Conservation (phyloP, 2,888 invertebrate species). For the Dicyrtomina minuta region DNA sequence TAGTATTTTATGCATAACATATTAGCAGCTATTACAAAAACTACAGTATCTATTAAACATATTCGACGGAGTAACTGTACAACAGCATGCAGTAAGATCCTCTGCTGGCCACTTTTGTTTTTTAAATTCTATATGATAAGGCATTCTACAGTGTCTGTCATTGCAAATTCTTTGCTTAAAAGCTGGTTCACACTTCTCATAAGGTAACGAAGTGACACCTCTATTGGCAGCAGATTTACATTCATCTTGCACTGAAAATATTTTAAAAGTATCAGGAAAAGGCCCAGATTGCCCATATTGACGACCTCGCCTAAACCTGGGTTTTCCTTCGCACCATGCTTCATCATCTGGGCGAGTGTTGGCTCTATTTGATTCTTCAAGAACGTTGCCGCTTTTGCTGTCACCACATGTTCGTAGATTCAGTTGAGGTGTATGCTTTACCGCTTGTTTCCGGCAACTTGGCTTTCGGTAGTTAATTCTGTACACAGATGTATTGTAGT, state of each 20-base stretch:
- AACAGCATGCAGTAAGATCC: background rate
- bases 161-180: slow-evolving; percentile 3
- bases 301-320: slow-evolving; percentile 20
- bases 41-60: slow-evolving; percentile 25
- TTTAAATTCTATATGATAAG: background rate
- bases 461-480: background rate
- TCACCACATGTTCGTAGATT: no score
- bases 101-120: background rate
- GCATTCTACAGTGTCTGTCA: slow-evolving; percentile 19
- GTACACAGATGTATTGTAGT: slow-evolving; percentile 23
- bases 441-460: no score
- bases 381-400: no score
- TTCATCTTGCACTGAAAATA: slow-evolving; percentile 17
- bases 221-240: background rate
- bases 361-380: no score
- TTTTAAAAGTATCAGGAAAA: slow-evolving; percentile 6
- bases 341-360: background rate
- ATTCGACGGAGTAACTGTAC: background rate
- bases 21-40: slow-evolving; percentile 7
- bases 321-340: slow-evolving; percentile 19
- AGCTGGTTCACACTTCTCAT: slow-evolving; percentile 5
- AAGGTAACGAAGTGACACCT: no score
- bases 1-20: background rate
- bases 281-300: slow-evolving; percentile 9
- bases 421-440: no score